These are phyloP conservation scores for Alfaro cultratus DNA, from an alignment of 2,797 vertebrate species.

Conservation along the genomic window DNA sequence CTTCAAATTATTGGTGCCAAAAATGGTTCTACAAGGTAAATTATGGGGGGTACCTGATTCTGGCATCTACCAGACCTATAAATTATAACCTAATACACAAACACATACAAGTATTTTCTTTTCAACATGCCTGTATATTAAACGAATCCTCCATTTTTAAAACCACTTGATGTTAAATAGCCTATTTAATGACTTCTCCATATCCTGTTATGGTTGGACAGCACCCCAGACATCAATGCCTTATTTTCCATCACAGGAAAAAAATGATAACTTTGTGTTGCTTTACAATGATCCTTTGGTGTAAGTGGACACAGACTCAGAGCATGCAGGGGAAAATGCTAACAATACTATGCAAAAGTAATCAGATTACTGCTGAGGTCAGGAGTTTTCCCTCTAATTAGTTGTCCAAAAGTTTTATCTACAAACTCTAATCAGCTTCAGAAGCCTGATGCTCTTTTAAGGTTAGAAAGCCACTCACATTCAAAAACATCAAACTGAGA, in stretches of 20 bases:
- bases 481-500: not conserved
- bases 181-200: not conserved
- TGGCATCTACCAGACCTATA: not conserved
- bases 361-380: not conserved
- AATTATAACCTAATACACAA: not conserved
- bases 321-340: not conserved
- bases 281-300: not conserved
- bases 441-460: constrained; percentile 7
- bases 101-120: not conserved
- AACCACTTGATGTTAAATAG: not conserved
- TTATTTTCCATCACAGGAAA: not conserved
- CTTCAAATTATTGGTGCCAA: not conserved
- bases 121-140: not conserved
- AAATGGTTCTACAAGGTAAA: not conserved
- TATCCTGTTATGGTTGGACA: not conserved
- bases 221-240: not conserved
- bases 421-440: not conserved
- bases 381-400: not conserved
- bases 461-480: not conserved
- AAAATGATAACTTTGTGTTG: not conserved
- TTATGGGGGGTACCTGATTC: not conserved
- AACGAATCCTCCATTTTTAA: not conserved
- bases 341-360: not conserved
- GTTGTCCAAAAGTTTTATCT: not conserved
- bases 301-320: not conserved